Percentiles rank a stretch among this genome's conserved stretches.
Conservation (phyloP, 2,113 vertebrate species). For the Prochilodus magdalenae region DNA sequence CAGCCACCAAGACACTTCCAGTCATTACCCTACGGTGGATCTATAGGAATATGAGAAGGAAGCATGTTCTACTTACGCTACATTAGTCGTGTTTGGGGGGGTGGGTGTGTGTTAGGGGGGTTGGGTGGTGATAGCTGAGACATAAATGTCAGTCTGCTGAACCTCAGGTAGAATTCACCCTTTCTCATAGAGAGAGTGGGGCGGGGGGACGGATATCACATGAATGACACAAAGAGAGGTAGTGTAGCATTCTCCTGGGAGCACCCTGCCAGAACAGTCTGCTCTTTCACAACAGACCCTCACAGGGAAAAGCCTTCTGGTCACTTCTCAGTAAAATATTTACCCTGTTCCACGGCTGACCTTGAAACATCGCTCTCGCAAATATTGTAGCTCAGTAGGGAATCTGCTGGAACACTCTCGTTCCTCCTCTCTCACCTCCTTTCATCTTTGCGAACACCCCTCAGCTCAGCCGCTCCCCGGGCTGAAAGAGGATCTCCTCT, state of each 20-base stretch:
- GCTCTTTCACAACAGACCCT: background rate
- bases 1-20: too few species aligned
- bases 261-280: background rate
- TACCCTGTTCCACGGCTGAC: background rate
- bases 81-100: too few species aligned
- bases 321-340: background rate
- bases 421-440: background rate
- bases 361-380: constrained; percentile 1
- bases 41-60: too few species aligned
- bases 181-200: constrained; percentile 16
- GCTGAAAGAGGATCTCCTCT: background rate
- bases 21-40: too few species aligned
- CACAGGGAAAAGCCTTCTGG: background rate
- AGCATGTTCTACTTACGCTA: too few species aligned
- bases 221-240: background rate
- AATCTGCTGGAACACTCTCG: background rate
- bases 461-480: background rate
- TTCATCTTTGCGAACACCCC: constrained; percentile 13
- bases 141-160: constrained; percentile 46
- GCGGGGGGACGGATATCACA: constrained; percentile 15
- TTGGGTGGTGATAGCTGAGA: constrained; percentile 17
- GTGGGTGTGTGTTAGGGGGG: too few species aligned
- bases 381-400: background rate
- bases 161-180: constrained; percentile 48
- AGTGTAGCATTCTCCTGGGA: background rate